Percentiles rank a stretch among this genome's conserved stretches.
These are phyloP conservation scores for Chaetura pelagica DNA, from an alignment of 2,113 vertebrate genomes.

Conservation along the genomic window DNA sequence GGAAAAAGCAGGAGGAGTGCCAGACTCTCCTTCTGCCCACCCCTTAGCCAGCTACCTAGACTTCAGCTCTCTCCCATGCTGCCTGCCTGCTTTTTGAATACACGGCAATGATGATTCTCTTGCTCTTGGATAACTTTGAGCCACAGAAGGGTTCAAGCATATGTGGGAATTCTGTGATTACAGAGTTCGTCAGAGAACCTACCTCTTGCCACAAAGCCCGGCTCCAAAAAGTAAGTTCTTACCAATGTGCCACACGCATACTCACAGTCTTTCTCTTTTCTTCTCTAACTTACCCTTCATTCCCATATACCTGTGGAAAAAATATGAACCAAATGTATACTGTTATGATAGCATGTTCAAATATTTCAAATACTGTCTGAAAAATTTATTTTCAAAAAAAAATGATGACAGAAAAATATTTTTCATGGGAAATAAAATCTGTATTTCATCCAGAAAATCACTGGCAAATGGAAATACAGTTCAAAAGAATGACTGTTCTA, in stretches of 20 bases:
- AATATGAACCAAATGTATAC: neutral
- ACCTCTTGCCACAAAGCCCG: neutral
- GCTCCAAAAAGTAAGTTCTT: conserved; percentile 3
- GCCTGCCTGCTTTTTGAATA: neutral
- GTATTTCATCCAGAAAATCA: neutral
- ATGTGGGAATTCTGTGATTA: neutral
- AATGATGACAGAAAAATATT: neutral
- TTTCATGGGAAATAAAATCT: neutral
- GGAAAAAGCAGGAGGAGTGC: neutral
- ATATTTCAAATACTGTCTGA: neutral
- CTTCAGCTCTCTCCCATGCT: neutral
- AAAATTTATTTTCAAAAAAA: neutral
- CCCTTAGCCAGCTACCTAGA: neutral
- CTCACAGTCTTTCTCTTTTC: neutral
- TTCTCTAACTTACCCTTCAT: neutral
- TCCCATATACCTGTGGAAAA: neutral
- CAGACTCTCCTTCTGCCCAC: neutral
- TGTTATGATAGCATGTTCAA: neutral
- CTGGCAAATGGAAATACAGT: neutral
- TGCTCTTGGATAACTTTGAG: neutral
- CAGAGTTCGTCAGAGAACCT: neutral
- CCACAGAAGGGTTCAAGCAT: neutral
- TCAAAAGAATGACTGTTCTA: neutral
- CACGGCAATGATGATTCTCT: neutral
- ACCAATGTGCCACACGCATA: neutral